Base-by-base conservation (phyloP, 2,888 invertebrate species). In the Endotricha flammealis region DNA sequence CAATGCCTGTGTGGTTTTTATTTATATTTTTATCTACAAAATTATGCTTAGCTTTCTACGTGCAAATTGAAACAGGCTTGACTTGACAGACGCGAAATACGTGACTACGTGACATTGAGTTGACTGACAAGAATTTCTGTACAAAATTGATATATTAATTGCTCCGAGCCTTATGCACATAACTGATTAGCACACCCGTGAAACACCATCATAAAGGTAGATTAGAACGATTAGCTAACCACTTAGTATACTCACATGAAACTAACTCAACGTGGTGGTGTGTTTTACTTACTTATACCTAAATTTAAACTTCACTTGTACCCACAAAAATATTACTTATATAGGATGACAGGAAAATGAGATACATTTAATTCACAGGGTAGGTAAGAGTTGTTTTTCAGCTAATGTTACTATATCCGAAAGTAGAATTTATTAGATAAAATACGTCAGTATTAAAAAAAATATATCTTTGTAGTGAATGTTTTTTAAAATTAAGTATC, bases 1-100 rank as follows among this genome's bases (percentile, higher is more conserved):
- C 76, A 78, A 75, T 71, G 73, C 76, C 65, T 76, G 76, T 78
- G 80, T 81, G 81, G 72, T 76, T 75, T 52, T 58, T 57, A 55
- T 53, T 43, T 50, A 42, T 55, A 44, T 61, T 59, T 69, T 68
- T 73, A 59, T 69, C 64, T 64, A 67, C 55, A 54, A 64, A 61
- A 55, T 69, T 65, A 68, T 24, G 85, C 85, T 86, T 79, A 80
- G 85, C 85, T 85, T 80, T 74, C 55, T 67, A 73, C 70, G 68
- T 71, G 72, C 74, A 69, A 9, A 12, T 22, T 28, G 32, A 20
- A 8, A n/a, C n/a, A n/a, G n/a, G n/a, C n/a, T n/a, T 8, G 20
- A 20, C 20, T 20, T 53, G 43, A 43, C 37, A 36, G 34, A 44
- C 44, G 47, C 39, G 44, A 48, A 25, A 48, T 42, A 57, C 32